These are phyloP conservation scores for Ditylenchus dipsaci DNA, from an alignment of 1,140 invertebrate species.

Conservation along the genomic window DNA sequence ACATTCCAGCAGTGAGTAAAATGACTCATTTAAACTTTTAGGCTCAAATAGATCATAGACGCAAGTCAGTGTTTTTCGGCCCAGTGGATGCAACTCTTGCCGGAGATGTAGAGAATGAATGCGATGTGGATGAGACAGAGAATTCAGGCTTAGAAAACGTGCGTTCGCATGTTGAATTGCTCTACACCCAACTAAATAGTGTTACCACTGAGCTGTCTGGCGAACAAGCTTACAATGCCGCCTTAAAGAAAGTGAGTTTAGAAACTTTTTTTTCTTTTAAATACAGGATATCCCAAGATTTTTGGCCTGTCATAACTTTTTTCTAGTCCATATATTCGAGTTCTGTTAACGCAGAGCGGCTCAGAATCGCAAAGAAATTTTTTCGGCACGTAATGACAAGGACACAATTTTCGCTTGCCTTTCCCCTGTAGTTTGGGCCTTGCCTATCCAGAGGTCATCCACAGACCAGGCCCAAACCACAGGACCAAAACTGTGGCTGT, in stretches of 20 bases:
- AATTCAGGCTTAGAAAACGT: constrained; percentile 41
- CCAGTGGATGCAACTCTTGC: constrained; percentile 46
- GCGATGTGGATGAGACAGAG: constrained; percentile 32
- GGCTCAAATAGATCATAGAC: constrained; percentile 51
- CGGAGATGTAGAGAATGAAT: constrained; percentile 47
- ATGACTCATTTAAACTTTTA: constrained; percentile 16
- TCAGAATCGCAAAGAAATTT: no score
- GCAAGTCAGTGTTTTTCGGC: constrained; percentile 49
- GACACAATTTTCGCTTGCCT: no score
- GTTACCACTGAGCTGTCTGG: constrained; percentile 36
- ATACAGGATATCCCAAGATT: no score
- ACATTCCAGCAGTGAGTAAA: not conserved
- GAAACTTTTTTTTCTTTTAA: not conserved
- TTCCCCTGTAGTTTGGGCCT: no score
- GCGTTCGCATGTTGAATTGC: constrained; percentile 39
- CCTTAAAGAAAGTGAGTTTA: constrained; percentile 42
- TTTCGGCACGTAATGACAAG: no score
- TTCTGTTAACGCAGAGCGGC: no score
- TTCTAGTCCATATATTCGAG: not conserved
- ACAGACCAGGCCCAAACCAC: no score
- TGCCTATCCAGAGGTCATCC: no score
- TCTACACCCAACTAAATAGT: constrained; percentile 44
- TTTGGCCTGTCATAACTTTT: not conserved
- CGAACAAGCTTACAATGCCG: not conserved
- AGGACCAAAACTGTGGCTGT: no score